These are phyloP conservation scores for Xiphydria camelus DNA, from an alignment of 2,888 invertebrate genomes.

Conservation along the genomic window DNA sequence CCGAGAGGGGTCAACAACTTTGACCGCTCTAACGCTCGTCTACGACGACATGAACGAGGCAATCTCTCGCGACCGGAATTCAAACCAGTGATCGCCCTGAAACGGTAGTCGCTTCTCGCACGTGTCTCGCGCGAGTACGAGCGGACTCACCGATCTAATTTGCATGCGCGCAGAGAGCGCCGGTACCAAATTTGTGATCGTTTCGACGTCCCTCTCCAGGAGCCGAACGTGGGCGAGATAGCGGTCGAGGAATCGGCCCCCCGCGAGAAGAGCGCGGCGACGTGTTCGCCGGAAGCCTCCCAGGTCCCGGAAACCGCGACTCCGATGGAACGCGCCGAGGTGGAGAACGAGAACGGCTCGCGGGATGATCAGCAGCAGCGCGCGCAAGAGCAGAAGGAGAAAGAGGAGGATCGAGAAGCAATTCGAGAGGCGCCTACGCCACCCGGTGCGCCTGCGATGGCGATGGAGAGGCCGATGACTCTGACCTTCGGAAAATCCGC, in stretches of 20 bases:
- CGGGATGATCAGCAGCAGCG: slow-evolving; percentile 13
- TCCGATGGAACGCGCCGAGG: not conserved
- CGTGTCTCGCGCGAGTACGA: no score
- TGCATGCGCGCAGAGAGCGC: no score
- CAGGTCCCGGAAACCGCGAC: not conserved
- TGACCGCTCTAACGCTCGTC: no score
- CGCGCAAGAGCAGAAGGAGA: slow-evolving; percentile 17
- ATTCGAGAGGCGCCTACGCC: slow-evolving; percentile 3
- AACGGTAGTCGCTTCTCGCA: no score
- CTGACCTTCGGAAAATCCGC: slow-evolving; percentile 31
- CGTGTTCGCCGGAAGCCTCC: not conserved
- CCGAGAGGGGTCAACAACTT: no score
- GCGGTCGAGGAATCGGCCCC: not conserved
- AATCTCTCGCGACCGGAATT: no score
- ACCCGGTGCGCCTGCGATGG: not conserved
- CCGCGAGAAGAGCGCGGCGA: not conserved
- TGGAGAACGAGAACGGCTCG: slow-evolving; percentile 13
- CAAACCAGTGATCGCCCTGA: no score
- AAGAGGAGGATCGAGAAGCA: slow-evolving; percentile 20
- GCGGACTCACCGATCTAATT: no score
- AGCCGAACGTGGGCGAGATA: not conserved
- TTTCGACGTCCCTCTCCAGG: not conserved
- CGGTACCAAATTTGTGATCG: not conserved
- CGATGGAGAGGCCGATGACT: no score
- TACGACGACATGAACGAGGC: no score